Base-by-base conservation (phyloP, 2,113 vertebrate species). In the Poecilia latipinna region DNA sequence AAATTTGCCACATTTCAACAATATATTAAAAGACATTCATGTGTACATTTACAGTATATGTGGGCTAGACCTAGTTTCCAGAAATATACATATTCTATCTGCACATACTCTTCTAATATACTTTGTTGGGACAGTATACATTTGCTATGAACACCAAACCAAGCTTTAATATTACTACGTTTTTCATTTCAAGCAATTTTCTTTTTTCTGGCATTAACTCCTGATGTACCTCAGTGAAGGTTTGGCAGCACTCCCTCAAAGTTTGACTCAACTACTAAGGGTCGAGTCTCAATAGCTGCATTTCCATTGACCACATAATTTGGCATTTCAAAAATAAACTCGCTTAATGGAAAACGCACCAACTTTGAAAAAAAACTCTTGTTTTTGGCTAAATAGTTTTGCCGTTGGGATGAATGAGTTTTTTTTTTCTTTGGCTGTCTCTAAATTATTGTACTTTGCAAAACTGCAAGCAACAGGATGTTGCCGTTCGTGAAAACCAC, bases 21-120 rank as follows among this genome's bases (percentile, higher is more conserved):
- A 92, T 83, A 92, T 86, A 83, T 82, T 77, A 87, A 88, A 48
- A 84, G 92, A 90, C 90, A 90, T 83, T 85, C 60, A 64, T 69
- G 80, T 92, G 80, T 74, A 89, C 51, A 57, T 7, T 57, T 57
- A 57, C 80, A 90, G 78, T 72, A 88, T 83, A 89, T 70, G 61
- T 88, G 80, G 86, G 68, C 87, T 87, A 90, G 69, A 84, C 79
- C 87, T 89, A 92, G 74, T 66, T 70, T 91, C 81, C 87, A 86
- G 84, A 85, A 84, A 91, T 93, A 85, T 89, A 93, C 88, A 93
- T 85, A 89, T 65, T 85, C 83, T 85, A 70, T 86, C 79, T 88
- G 85, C 80, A 89, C 82, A 90, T 78, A 78, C 32, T 62, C 73
- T 29, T 57, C 37, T 69, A 68, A 66, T 75, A 84, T 78, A 70